A percentile compares a stretch with the other conserved stretches of the same genome.
These are phyloP conservation scores for Cyanoderma ruficeps DNA, from an alignment of 2,113 vertebrate genomes.

Conservation along the genomic window DNA sequence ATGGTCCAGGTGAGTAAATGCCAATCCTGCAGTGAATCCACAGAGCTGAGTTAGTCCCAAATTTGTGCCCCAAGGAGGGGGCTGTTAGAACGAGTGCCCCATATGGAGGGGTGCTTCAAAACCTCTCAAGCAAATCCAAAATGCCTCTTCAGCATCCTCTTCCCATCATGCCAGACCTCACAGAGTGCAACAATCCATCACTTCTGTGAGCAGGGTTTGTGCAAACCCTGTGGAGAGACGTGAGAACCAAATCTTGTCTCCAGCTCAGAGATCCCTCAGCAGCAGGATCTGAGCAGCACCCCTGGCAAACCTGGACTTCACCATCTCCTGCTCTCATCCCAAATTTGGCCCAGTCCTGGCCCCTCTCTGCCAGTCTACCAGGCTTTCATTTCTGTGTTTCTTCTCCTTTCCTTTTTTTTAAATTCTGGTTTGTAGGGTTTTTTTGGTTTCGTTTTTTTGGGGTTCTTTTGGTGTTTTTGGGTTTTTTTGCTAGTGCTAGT, in stretches of 20 bases:
- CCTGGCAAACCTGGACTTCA: not conserved
- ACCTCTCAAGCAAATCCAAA: not conserved
- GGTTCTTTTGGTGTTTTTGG: not conserved
- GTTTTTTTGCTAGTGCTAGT: not conserved
- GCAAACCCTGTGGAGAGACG: not conserved
- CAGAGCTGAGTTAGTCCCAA: not conserved
- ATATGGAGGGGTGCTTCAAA: not conserved
- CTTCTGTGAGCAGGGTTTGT: not conserved
- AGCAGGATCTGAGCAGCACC: not conserved
- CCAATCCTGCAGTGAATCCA: not conserved
- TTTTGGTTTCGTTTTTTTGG: too few species aligned
- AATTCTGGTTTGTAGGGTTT: too few species aligned
- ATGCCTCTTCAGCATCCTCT: not conserved
- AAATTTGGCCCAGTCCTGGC: not conserved
- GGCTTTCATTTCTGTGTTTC: not conserved
- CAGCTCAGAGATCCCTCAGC: not conserved
- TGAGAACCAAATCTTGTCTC: not conserved
- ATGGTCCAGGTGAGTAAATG: not conserved
- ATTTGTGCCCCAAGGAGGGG: fast-evolving
- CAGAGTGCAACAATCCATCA: fast-evolving
- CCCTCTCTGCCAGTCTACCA: not conserved
- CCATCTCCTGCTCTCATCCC: not conserved
- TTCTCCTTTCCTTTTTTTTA: not conserved
- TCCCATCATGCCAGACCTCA: not conserved
- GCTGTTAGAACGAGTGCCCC: too few species aligned